Conservation (phyloP, 2,797 vertebrate species). For the Stomatorhinus walkeri region DNA sequence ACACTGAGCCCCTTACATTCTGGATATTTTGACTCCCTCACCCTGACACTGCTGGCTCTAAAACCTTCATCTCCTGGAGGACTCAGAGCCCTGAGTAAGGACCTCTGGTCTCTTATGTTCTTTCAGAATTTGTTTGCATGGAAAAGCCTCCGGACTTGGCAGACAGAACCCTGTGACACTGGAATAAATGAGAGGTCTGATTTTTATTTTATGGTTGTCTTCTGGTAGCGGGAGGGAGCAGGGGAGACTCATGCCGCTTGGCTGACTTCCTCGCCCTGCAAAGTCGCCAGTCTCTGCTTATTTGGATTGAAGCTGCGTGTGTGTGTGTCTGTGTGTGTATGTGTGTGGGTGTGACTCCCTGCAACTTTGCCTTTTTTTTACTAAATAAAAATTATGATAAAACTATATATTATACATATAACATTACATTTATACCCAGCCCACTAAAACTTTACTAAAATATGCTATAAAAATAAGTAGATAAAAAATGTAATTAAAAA, state of each 20-base stretch:
- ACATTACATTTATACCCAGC: not conserved
- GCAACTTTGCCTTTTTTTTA: not conserved
- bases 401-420: not conserved
- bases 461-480: not conserved
- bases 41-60: not conserved
- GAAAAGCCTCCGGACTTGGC: not conserved
- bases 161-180: not conserved
- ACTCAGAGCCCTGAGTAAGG: not conserved
- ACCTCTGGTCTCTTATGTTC: not conserved
- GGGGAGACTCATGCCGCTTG: not conserved
- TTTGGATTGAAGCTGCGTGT: not conserved
- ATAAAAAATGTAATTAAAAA: not conserved
- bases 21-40: not conserved
- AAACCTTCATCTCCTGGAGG: not conserved
- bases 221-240: not conserved
- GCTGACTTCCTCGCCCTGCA: not conserved
- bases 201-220: not conserved
- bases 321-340: too few species aligned
- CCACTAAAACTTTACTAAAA: not conserved
- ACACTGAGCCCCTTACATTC: not conserved
- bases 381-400: not conserved
- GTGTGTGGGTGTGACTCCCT: not conserved
- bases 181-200: not conserved
- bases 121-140: not conserved
- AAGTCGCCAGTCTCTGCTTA: not conserved